Evolutionary conservation across 2,888 invertebrate genomes (phyloP).

Genomic region (Syritta pipiens): DNA sequence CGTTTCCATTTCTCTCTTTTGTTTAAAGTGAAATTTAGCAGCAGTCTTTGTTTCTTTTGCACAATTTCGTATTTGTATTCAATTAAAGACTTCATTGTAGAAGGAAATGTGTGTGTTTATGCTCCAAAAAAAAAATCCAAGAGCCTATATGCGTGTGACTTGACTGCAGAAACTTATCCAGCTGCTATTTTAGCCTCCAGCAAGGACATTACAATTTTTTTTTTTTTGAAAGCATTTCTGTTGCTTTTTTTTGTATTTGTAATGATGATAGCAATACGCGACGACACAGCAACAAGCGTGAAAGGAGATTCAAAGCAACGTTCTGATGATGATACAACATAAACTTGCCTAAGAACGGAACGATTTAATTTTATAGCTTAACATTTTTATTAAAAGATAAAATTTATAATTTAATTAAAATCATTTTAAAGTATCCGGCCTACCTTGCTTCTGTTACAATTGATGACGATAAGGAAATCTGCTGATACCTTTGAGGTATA

Average conservation of each 20-base stretch:
- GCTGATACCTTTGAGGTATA: constrained; percentile 34
- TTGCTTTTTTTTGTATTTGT: neutral
- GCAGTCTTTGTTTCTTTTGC: neutral
- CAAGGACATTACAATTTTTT: too few relatives aligned
- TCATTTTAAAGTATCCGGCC: too few relatives aligned
- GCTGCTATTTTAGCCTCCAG: too few relatives aligned
- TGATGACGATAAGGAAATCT: constrained; percentile 11
- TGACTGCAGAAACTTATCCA: too few relatives aligned
- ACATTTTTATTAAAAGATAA: neutral
- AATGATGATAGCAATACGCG: neutral
- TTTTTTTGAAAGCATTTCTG: neutral
- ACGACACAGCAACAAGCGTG: constrained; percentile 1
- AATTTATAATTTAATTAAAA: neutral
- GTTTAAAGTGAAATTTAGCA: too few relatives aligned
- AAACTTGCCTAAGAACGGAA: constrained; percentile 12
- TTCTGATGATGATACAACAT: constrained; percentile 13
- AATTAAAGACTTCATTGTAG: neutral
- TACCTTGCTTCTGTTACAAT: constrained; percentile 25
- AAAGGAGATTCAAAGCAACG: constrained; percentile 5
- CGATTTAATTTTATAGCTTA: neutral
- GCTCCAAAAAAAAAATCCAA: too few relatives aligned
- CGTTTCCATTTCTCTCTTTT: neutral
- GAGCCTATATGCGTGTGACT: too few relatives aligned
- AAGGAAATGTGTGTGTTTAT: too few relatives aligned
- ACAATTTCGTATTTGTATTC: neutral